Conservation (phyloP, 2,888 invertebrate genomes). For the Agrotis puta region DNA sequence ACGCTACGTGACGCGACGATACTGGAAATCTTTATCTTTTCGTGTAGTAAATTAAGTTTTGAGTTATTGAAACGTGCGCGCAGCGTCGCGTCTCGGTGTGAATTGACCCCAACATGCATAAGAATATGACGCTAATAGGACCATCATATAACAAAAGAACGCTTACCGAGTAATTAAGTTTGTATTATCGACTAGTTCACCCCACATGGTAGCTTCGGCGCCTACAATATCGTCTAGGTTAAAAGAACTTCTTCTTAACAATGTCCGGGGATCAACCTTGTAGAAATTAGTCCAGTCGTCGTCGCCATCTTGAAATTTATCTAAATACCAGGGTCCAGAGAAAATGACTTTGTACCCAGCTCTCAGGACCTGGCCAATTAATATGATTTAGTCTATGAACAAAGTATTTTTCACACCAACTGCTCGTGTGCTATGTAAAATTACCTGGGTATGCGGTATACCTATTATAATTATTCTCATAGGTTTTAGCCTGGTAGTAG, state of each 20-base stretch:
- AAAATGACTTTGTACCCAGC: slow-evolving; percentile 91
- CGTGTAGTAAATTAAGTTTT: no score
- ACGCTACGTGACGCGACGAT: no score
- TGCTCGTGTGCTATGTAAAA: no score
- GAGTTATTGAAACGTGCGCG: no score
- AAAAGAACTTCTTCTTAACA: slow-evolving; percentile 77
- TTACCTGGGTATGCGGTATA: no score
- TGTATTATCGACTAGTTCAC: slow-evolving; percentile 94
- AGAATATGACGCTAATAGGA: no score
- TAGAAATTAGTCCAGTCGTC: slow-evolving; percentile 94
- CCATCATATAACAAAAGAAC: neutral
- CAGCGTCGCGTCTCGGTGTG: no score
- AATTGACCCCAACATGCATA: no score
- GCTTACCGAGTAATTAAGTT: slow-evolving; percentile 88
- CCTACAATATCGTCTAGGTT: slow-evolving; percentile 93
- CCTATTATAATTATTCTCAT: no score
- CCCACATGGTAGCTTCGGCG: slow-evolving; percentile 98
- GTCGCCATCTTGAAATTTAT: slow-evolving; percentile 85
- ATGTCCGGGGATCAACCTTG: slow-evolving; percentile 92
- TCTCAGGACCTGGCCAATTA: slow-evolving; percentile 26
- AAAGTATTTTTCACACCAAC: no score
- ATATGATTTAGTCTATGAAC: neutral
- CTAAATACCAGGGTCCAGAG: slow-evolving; percentile 97
- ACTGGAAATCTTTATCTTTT: no score
- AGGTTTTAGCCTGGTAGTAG: no score